Conservation (phyloP, 2,888 invertebrate species). For the Bombyx huttoni region DNA sequence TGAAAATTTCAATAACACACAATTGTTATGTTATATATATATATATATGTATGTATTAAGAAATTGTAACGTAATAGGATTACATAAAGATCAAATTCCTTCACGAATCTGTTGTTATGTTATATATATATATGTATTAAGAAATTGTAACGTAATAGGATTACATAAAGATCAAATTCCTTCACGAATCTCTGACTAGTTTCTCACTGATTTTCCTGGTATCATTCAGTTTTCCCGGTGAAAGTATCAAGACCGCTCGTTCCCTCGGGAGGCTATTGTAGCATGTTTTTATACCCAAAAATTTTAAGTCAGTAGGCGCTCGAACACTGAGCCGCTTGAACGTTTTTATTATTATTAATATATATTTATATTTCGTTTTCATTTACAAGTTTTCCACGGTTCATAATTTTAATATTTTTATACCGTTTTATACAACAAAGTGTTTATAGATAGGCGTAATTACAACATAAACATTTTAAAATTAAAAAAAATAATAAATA, state of each 20-base stretch:
- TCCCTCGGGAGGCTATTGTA: slow-evolving; percentile 65
- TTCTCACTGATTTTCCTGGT: slow-evolving; percentile 14
- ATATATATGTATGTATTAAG: neutral
- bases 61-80: neutral
- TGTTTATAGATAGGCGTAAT: slow-evolving; percentile 66
- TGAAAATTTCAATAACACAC: neutral
- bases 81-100: slow-evolving; percentile 19
- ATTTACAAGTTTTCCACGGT: slow-evolving; percentile 72
- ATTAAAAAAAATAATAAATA: slow-evolving; percentile 7
- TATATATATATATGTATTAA: neutral
- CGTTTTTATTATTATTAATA: slow-evolving; percentile 72
- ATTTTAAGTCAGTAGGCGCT: slow-evolving; percentile 74
- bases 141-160: neutral
- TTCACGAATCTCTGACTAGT: slow-evolving; percentile 9
- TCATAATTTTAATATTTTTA: slow-evolving; percentile 73
- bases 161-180: slow-evolving; percentile 19
- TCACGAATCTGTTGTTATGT: slow-evolving; percentile 6
- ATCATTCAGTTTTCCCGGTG: slow-evolving; percentile 21
- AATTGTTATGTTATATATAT: neutral
- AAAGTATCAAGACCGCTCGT: slow-evolving; percentile 48
- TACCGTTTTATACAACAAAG: slow-evolving; percentile 70
- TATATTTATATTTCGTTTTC: slow-evolving; percentile 73
- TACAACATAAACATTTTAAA: slow-evolving; percentile 35
- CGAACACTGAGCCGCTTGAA: slow-evolving; percentile 68
- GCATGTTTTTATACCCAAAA: slow-evolving; percentile 74